Percentiles rank a stretch among this genome's conserved stretches.
Conservation (phyloP, 2,888 invertebrate genomes). For the Nasonovia ribisnigri region DNA sequence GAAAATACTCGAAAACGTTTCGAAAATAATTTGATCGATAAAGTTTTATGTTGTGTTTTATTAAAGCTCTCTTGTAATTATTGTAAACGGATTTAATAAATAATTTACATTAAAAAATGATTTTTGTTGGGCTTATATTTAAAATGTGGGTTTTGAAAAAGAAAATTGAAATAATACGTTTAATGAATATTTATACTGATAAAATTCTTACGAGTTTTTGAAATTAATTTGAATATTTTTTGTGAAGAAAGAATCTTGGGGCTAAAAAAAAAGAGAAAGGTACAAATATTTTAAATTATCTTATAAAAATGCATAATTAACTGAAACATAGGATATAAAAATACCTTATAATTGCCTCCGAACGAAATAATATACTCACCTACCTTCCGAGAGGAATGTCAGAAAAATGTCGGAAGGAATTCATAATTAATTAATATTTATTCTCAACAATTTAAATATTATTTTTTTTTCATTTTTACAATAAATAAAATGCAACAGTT, state of each 20-base stretch:
- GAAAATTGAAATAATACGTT: slow-evolving; percentile 4
- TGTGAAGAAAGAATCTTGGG: slow-evolving; percentile 6
- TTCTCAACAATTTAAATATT: slow-evolving; percentile 22
- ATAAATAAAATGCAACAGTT: neutral
- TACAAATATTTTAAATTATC: slow-evolving; percentile 56
- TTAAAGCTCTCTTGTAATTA: neutral
- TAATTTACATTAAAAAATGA: slow-evolving; percentile 21
- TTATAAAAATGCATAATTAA: slow-evolving; percentile 58
- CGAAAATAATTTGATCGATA: neutral
- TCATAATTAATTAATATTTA: slow-evolving; percentile 42
- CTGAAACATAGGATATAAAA: slow-evolving; percentile 39
- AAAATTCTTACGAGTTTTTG: neutral
- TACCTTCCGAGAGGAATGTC: slow-evolving; percentile 41
- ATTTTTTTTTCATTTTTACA: neutral
- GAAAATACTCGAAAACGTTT: neutral
- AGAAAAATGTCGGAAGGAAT: slow-evolving; percentile 25
- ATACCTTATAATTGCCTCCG: slow-evolving; percentile 50
- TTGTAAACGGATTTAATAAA: slow-evolving; percentile 30
- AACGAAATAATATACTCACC: slow-evolving; percentile 16
- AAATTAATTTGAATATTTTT: slow-evolving; percentile 58
- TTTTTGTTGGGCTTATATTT: neutral
- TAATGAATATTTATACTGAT: slow-evolving; percentile 41
- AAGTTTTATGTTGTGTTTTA: neutral
- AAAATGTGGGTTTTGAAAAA: slow-evolving; percentile 30
- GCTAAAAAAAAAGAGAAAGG: slow-evolving; percentile 35